These are phyloP conservation scores for Plutomurus gul DNA, from an alignment of 1,140 invertebrate species.

Conservation along the genomic window DNA sequence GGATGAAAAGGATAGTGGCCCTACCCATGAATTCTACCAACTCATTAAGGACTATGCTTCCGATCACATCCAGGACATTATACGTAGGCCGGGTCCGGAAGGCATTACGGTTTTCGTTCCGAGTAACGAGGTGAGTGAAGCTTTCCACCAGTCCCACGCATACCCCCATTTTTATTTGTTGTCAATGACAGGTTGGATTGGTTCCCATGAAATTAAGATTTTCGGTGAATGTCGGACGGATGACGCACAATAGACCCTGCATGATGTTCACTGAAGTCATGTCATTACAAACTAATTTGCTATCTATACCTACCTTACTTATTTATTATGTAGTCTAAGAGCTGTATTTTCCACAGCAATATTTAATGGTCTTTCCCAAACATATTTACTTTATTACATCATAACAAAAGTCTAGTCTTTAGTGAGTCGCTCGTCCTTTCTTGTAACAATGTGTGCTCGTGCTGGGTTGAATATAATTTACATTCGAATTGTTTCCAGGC, in stretches of 20 bases:
- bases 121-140: conserved; percentile 72
- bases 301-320: too few relatives aligned
- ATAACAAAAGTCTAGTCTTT: too few relatives aligned
- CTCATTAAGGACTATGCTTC: conserved; percentile 70
- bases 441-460: too few relatives aligned
- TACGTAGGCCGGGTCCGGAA: conserved; percentile 2
- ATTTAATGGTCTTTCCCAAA: too few relatives aligned
- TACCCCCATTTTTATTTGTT: background rate
- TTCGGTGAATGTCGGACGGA: background rate
- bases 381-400: too few relatives aligned
- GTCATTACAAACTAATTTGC: too few relatives aligned
- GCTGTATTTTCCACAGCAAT: too few relatives aligned
- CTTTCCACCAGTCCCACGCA: background rate
- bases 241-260: background rate
- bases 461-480: background rate
- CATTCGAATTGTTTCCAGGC: conserved; percentile 35
- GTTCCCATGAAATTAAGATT: conserved; percentile 20
- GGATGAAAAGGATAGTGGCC: conserved; percentile 47
- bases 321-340: too few relatives aligned
- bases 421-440: too few relatives aligned
- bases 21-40: conserved; percentile 70
- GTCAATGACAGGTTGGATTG: conserved; percentile 61
- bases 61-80: background rate
- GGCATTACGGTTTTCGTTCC: conserved; percentile 82
- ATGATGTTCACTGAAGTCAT: too few relatives aligned